These are phyloP conservation scores for Psilopsiagon aymara DNA, from an alignment of 2,113 vertebrate genomes.

Conservation along the genomic window DNA sequence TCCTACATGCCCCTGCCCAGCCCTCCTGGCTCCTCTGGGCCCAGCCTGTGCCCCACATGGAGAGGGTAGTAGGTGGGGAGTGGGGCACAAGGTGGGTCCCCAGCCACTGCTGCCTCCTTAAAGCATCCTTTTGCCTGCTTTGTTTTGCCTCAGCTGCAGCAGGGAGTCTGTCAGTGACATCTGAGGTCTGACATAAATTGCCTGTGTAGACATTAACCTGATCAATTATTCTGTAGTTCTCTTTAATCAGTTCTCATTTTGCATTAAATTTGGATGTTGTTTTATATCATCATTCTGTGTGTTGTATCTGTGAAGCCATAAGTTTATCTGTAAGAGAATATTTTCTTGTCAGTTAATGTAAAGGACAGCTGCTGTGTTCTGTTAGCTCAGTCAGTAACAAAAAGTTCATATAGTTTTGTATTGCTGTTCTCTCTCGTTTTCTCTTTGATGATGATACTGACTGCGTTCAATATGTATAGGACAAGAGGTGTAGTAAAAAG, in stretches of 20 bases:
- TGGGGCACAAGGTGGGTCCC: not conserved
- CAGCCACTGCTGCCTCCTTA: not conserved
- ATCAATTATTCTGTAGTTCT: not conserved
- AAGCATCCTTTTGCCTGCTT: not conserved
- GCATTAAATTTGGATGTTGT: not conserved
- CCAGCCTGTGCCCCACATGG: not conserved
- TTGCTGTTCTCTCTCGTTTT: fast-evolving
- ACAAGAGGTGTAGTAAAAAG: not conserved
- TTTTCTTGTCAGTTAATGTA: not conserved
- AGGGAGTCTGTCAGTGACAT: not conserved
- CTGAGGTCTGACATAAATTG: not conserved
- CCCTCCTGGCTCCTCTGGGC: not conserved
- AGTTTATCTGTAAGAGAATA: not conserved
- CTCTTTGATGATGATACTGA: not conserved
- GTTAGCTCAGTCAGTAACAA: not conserved
- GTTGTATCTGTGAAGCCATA: not conserved
- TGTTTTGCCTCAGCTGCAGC: not conserved
- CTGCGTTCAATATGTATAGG: not conserved
- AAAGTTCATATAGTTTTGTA: fast-evolving
- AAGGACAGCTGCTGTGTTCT: not conserved
- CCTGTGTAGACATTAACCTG: not conserved
- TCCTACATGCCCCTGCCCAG: not conserved
- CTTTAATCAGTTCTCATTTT: not conserved
- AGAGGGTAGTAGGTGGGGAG: not conserved
- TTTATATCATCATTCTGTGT: not conserved